Evolutionary conservation across 2,113 vertebrate genomes (phyloP), one percentile per base, ranked within the genome.

Genomic region (Hepsetus odoe): DNA sequence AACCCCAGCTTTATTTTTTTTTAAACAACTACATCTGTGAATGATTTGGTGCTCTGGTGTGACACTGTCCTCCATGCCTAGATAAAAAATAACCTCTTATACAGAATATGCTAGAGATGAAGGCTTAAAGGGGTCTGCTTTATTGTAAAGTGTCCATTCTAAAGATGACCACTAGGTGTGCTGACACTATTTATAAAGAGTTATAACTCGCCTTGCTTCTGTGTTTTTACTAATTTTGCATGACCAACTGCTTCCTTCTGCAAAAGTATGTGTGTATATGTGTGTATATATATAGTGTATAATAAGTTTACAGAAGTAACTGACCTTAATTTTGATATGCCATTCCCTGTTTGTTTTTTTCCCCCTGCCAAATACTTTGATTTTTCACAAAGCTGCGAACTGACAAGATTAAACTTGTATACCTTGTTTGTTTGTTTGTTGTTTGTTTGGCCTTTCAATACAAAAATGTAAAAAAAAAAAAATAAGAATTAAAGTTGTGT

Each of bases 81-180:
- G 49, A 22, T 81, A 10, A 75, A 71, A 55, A 26, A 32, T 55
- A 20, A 46, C 26, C 44, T 71, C 46, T 33, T 24, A 53, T 42
- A 44, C 38, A 56, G 6, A 78, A 73, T 55, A 56, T 61, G 61
- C 35, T 72, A 30, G 30, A 72, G 40, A 73, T 70, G 16, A 75
- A 70, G 6, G 33, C 16, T 59, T 20, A 64, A 72, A 26, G 44
- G 28, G 66, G 51, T 76, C 46, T 51, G 42, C 62, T 62, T 82
- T 55, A 40, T 22, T 78, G 55, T 77, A 67, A 16, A 67, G 51
- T 56, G 33, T 76, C 14, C 30, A 53, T 70, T 70, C 5, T 66
- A 76, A 69, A 69, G 28, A 62, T 65, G 69, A 83, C 83, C 77
- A 82, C 80, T 85, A 64, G 70, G 42, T 53, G 69, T 35, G 56